Evolutionary conservation across 1,140 invertebrate genomes (phyloP).

Genomic region (Yoshiicerus persimilis): DNA sequence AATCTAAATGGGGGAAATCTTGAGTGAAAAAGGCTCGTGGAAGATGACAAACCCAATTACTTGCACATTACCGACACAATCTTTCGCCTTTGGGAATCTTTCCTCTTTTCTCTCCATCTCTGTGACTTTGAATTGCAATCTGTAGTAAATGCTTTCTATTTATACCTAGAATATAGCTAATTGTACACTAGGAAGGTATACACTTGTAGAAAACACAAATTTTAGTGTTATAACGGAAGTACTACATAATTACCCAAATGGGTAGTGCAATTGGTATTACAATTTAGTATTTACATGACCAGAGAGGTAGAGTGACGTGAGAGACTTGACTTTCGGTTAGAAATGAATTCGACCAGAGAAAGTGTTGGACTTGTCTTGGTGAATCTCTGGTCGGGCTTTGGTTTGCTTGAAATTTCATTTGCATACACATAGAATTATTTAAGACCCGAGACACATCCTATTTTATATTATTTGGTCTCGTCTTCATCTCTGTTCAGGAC

Average conservation of each 20-base stretch:
- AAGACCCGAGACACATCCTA: constrained; percentile 47
- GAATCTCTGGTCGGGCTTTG: not conserved
- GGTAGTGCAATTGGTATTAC: not conserved
- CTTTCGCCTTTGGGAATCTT: constrained; percentile 35
- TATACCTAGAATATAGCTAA: not conserved
- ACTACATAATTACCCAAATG: not conserved
- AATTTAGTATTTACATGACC: not conserved
- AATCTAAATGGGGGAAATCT: constrained; percentile 18
- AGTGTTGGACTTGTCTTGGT: not conserved
- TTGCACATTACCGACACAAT: constrained; percentile 42
- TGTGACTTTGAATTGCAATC: not conserved
- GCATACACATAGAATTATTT: constrained; percentile 50
- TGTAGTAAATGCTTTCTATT: not conserved
- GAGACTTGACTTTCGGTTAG: not conserved
- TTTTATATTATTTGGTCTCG: constrained; percentile 44
- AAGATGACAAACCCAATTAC: constrained; percentile 42
- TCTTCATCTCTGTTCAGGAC: not conserved
- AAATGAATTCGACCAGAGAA: not conserved
- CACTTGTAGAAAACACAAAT: too few relatives aligned
- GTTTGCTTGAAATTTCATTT: constrained; percentile 46
- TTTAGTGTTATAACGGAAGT: too few relatives aligned
- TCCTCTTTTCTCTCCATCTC: not conserved
- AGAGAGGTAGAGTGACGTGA: too few relatives aligned
- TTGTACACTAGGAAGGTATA: too few relatives aligned
- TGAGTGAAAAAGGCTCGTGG: constrained; percentile 21